Conservation (phyloP, 2,888 invertebrate species). For the Cryptus viduatorius region DNA sequence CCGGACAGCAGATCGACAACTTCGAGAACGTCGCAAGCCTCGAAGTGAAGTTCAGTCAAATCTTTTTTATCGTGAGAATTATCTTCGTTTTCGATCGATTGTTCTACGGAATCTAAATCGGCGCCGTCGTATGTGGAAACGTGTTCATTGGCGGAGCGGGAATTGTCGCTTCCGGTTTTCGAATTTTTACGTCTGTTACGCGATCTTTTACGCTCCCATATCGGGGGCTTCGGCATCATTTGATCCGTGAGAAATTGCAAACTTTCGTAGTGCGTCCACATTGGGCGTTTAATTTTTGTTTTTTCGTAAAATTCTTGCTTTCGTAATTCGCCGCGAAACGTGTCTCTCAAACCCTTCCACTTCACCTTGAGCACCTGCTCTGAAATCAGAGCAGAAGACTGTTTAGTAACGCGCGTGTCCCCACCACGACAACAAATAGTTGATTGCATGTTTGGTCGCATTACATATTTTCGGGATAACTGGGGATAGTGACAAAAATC, state of each 20-base stretch:
- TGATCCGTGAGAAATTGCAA: conserved; percentile 84
- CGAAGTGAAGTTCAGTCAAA: neutral
- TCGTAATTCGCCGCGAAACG: conserved; percentile 83
- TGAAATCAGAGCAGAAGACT: conserved; percentile 65
- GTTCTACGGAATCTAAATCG: neutral
- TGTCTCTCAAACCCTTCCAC: conserved; percentile 84
- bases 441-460: too few species aligned
- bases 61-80: conserved; percentile 67
- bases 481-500: too few species aligned
- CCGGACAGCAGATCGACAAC: neutral
- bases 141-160: too few species aligned
- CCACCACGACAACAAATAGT: too few species aligned
- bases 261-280: conserved; percentile 84
- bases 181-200: neutral
- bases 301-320: conserved; percentile 81
- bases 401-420: too few species aligned
- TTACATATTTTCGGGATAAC: too few species aligned
- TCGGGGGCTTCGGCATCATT: conserved; percentile 82
- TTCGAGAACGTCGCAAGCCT: neutral
- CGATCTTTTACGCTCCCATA: conserved; percentile 79
- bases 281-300: conserved; percentile 80
- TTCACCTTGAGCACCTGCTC: conserved; percentile 81
- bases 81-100: neutral
- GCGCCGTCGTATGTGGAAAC: too few species aligned
- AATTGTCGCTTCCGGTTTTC: neutral